A percentile compares a stretch with the other conserved stretches of the same genome.
phyloP scores from a whole-genome alignment of 2,113 vertebrate species.

The Neodon shergylaensis region DNA sequence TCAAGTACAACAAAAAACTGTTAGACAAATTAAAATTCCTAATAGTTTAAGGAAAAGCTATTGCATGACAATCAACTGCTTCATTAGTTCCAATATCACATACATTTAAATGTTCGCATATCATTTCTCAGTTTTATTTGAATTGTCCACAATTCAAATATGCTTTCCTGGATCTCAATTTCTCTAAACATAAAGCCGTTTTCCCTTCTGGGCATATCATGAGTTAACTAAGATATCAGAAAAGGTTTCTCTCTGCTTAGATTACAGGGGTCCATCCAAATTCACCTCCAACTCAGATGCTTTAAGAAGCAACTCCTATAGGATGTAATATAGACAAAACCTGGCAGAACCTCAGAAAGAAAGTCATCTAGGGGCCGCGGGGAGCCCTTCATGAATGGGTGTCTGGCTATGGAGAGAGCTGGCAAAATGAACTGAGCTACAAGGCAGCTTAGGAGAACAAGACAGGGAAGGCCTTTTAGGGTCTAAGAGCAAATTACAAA shows the following conservation, averaged over 20 bases:
- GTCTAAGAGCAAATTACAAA: constrained; percentile 11
- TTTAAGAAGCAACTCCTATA: neutral
- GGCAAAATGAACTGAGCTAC: neutral
- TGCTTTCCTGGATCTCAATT: constrained; percentile 21
- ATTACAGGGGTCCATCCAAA: constrained; percentile 2
- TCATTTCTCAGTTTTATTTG: constrained; percentile 57
- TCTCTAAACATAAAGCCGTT: neutral
- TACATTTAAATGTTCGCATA: constrained; percentile 45
- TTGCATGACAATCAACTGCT: constrained; percentile 30
- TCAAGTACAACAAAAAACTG: constrained; percentile 44
- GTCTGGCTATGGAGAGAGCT: neutral
- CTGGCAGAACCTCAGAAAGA: neutral
- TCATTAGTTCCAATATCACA: constrained; percentile 33
- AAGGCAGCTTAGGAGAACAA: neutral
- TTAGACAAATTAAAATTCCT: constrained; percentile 60
- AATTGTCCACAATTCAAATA: constrained; percentile 55
- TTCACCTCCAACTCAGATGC: constrained; percentile 8
- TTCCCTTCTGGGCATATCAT: neutral
- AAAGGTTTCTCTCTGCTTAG: constrained; percentile 25
- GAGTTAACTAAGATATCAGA: constrained; percentile 25
- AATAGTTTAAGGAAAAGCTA: constrained; percentile 1
- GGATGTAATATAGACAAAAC: neutral
- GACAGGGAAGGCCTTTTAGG: neutral
- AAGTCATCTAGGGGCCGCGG: neutral
- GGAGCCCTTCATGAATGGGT: neutral